Percentiles rank a stretch among this genome's conserved stretches.
Evolutionary conservation across 1,140 invertebrate species (phyloP).

Genomic region (Mizuhopecten yessoensis): DNA sequence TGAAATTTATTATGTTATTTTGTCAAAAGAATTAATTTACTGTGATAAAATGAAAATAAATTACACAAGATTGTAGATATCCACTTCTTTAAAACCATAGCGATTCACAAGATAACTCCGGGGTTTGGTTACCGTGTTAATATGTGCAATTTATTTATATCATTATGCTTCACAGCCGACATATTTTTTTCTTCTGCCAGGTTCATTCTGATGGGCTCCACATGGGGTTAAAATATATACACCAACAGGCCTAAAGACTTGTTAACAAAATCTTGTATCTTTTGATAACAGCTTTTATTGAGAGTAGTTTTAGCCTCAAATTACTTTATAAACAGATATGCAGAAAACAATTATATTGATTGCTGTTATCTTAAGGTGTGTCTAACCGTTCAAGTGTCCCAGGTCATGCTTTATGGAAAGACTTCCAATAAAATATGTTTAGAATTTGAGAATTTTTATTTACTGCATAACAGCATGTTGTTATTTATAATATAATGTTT

Average conservation of each 20-base stretch:
- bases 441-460: no score
- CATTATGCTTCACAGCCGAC: background rate
- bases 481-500: no score
- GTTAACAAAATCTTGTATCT: constrained; percentile 34
- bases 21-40: constrained; percentile 40
- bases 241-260: background rate
- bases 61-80: constrained; percentile 1
- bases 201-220: constrained; percentile 16
- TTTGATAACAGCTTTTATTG: constrained; percentile 29
- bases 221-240: background rate
- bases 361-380: no score
- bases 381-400: no score
- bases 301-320: background rate
- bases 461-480: no score
- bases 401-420: no score
- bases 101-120: constrained; percentile 21
- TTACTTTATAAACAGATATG: background rate
- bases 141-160: constrained; percentile 36
- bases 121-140: background rate
- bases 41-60: constrained; percentile 36
- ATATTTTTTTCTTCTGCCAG: constrained; percentile 2
- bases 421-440: no score
- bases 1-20: constrained; percentile 36
- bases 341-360: no score
- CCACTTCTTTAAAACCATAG: constrained; percentile 8